Percentiles rank a stretch among this genome's conserved stretches.
Evolutionary conservation across 2,888 invertebrate species (phyloP).

Genomic region (Chalcis sispes): DNA sequence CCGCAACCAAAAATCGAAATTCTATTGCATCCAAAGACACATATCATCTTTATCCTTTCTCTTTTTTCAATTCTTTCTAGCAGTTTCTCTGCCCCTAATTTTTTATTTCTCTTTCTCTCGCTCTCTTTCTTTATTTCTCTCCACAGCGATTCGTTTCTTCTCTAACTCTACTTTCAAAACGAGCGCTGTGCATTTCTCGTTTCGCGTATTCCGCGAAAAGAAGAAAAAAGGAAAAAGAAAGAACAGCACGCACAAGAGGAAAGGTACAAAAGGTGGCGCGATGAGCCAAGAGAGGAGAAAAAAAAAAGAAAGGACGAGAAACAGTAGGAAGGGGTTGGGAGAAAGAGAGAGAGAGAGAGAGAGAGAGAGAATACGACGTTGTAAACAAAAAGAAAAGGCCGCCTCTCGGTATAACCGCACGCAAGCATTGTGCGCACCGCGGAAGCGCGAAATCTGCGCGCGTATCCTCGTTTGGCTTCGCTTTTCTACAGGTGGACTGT

Average conservation of each 20-base stretch:
- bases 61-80: neutral
- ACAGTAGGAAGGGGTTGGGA: too few relatives aligned
- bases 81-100: too few relatives aligned
- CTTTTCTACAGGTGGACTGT: neutral
- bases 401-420: too few relatives aligned
- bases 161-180: neutral
- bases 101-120: neutral
- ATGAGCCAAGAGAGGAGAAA: neutral
- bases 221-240: constrained; percentile 5
- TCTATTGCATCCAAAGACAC: too few relatives aligned
- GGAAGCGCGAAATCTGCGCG: constrained; percentile 28
- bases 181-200: constrained; percentile 20
- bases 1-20: too few relatives aligned
- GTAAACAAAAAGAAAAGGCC: too few relatives aligned
- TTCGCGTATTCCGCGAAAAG: constrained; percentile 1
- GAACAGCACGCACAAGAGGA: neutral
- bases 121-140: neutral
- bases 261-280: constrained; percentile 21
- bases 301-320: neutral
- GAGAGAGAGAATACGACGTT: too few relatives aligned
- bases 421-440: constrained; percentile 7
- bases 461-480: constrained; percentile 14
- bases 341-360: too few relatives aligned
- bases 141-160: too few relatives aligned
- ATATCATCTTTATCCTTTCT: neutral